Percentiles rank a stretch among this genome's conserved stretches.
phyloP scores from a whole-genome alignment of 2,888 invertebrate species.

The Rotaria magnacalcarata region DNA sequence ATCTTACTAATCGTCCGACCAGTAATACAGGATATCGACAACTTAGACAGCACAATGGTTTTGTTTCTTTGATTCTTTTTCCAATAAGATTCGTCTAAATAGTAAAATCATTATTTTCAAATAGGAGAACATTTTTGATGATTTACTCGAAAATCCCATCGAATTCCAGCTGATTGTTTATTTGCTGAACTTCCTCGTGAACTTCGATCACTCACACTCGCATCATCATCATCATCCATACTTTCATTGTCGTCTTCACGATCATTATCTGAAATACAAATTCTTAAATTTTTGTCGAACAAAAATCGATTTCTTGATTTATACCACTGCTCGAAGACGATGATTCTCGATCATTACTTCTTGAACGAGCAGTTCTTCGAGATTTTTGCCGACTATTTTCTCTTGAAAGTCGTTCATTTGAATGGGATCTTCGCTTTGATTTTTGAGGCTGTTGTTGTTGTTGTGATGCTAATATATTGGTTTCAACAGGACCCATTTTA shows the following conservation, averaged over 20 bases:
- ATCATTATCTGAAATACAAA: background rate
- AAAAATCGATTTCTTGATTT: background rate
- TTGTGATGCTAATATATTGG: background rate
- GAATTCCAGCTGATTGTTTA: background rate
- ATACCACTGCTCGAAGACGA: conserved; percentile 21
- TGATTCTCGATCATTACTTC: background rate
- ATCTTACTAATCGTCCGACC: conserved; percentile 16
- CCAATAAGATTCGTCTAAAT: background rate
- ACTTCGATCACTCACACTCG: conserved; percentile 1
- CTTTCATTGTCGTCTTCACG: background rate
- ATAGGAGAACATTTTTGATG: too few relatives aligned
- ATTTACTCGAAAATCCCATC: conserved; percentile 34
- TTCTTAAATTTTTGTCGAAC: too few relatives aligned
- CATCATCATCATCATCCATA: conserved; percentile 34
- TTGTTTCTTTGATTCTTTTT: background rate
- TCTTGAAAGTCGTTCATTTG: background rate
- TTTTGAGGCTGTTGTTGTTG: background rate
- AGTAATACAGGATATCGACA: conserved; percentile 29
- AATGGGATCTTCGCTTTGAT: background rate
- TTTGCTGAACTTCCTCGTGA: background rate
- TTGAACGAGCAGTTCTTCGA: background rate
- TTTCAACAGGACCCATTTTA: background rate
- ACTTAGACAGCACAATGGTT: background rate
- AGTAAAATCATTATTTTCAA: too few relatives aligned
- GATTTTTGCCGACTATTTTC: background rate